These are phyloP conservation scores for Drosophila greeni DNA, from an alignment of 2,888 invertebrate genomes.

Conservation along the genomic window DNA sequence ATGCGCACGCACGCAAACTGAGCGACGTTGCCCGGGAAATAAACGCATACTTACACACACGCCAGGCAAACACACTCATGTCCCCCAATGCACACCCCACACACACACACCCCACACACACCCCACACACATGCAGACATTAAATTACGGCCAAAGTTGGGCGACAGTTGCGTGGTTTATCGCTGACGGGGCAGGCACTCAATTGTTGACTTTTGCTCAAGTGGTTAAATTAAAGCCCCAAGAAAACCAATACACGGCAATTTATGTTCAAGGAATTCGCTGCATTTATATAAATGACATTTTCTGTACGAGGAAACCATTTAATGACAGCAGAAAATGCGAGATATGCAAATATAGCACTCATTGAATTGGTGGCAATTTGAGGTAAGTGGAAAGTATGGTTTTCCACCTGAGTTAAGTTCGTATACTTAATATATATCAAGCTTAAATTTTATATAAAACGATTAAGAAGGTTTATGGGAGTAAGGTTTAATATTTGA, in stretches of 20 bases:
- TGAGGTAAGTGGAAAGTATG: too few species aligned
- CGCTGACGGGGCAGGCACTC: constrained; percentile 56
- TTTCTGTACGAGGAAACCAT: neutral
- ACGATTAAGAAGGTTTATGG: neutral
- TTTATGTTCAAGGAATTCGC: neutral
- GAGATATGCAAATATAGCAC: neutral
- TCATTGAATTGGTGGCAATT: too few species aligned
- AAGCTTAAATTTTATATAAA: neutral
- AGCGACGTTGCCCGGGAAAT: constrained; percentile 61
- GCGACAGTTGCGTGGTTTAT: constrained; percentile 72
- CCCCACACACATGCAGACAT: constrained; percentile 36
- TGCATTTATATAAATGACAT: constrained; percentile 4
- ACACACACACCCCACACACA: constrained; percentile 19
- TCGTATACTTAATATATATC: neutral
- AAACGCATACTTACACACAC: constrained; percentile 30
- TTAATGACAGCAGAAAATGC: neutral
- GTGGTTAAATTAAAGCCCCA: constrained; percentile 51
- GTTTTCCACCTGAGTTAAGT: neutral
- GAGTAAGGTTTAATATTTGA: neutral
- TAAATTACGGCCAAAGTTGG: constrained; percentile 71
- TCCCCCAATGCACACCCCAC: constrained; percentile 9
- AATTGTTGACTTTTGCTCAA: constrained; percentile 70
- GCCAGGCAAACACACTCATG: constrained; percentile 19
- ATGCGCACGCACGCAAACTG: constrained; percentile 74
- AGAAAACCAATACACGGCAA: constrained; percentile 30